Evolutionary conservation across 1,140 invertebrate genomes (phyloP).

Genomic region (Parasteatoda tepidariorum): DNA sequence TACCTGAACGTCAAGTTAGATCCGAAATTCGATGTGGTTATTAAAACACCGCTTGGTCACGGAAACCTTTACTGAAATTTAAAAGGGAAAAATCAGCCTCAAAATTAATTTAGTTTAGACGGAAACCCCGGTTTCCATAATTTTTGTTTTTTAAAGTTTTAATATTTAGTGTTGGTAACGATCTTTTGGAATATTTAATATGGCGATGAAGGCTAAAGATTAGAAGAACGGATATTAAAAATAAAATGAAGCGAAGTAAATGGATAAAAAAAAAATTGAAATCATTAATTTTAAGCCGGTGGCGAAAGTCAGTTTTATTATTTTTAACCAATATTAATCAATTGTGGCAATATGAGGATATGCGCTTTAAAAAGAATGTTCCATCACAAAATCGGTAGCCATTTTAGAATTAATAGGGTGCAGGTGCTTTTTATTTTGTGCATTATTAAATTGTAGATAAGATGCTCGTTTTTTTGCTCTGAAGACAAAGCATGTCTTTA

Average conservation of each 20-base stretch:
- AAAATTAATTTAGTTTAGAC: constrained; percentile 32
- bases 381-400: neutral
- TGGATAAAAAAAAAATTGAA: constrained; percentile 6
- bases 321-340: constrained; percentile 34
- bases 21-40: no score
- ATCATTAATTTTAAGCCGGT: constrained; percentile 23
- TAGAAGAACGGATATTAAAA: constrained; percentile 24
- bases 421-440: no score
- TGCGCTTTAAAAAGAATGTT: neutral
- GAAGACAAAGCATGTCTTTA: no score
- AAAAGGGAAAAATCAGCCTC: constrained; percentile 21
- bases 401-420: no score
- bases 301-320: neutral
- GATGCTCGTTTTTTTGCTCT: no score
- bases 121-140: neutral
- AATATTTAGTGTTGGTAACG: constrained; percentile 9
- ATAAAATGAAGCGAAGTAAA: neutral
- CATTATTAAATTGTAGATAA: no score
- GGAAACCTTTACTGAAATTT: no score
- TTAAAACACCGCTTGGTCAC: no score
- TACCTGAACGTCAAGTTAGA: no score
- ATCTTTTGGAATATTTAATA: constrained; percentile 37
- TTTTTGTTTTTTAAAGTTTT: no score
- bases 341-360: constrained; percentile 14
- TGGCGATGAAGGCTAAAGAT: neutral